phyloP scores from a whole-genome alignment of 2,797 vertebrate genomes.

The Sebastes iracundus region DNA sequence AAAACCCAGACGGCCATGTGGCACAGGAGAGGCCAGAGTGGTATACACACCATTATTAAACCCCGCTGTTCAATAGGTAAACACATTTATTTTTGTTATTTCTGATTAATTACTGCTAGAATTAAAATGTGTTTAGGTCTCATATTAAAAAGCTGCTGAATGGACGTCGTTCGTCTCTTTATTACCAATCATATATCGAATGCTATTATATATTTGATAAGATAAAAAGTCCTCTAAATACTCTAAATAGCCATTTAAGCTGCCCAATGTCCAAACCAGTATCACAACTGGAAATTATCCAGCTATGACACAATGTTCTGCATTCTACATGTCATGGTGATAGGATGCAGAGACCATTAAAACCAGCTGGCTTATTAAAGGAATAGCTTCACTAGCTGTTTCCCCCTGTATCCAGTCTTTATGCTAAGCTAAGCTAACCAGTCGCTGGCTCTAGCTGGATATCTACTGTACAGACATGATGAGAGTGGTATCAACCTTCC shows the following conservation, averaged over 20 bases:
- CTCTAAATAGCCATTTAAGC: background rate
- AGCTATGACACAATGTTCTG: background rate
- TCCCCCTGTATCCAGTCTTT: background rate
- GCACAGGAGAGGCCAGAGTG: constrained; percentile 2
- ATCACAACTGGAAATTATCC: background rate
- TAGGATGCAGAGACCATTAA: background rate
- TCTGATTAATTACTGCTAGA: background rate
- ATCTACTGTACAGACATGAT: background rate
- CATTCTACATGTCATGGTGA: background rate
- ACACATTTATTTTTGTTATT: constrained; percentile 20
- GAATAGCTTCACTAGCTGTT: background rate
- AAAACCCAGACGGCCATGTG: constrained; percentile 38
- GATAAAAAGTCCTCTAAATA: background rate
- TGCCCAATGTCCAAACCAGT: background rate
- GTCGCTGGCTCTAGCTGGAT: background rate
- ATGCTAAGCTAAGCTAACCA: background rate
- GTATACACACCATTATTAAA: constrained; percentile 24
- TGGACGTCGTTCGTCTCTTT: background rate
- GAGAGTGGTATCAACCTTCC: too few relatives aligned
- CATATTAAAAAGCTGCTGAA: background rate
- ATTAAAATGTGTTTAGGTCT: background rate
- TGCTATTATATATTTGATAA: background rate
- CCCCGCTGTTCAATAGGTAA: constrained; percentile 4
- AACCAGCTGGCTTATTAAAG: background rate
- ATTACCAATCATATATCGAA: background rate